Evolutionary conservation across 2,888 invertebrate species (phyloP).

Genomic region (Pseudoips prasinana): DNA sequence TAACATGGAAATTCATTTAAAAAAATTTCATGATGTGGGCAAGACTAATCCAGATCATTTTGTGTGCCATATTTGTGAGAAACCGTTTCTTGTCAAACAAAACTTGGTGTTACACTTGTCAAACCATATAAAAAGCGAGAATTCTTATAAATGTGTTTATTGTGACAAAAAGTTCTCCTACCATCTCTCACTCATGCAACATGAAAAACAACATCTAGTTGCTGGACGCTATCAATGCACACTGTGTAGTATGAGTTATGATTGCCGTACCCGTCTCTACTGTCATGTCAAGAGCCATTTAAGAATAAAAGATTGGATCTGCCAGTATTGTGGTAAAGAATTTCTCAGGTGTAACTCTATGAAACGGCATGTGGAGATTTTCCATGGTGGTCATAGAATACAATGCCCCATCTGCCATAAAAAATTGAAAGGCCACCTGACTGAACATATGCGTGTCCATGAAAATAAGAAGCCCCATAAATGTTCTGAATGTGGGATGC

Average conservation of each 20-base stretch:
- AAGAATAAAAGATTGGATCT: constrained; percentile 88
- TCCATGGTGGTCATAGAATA: constrained; percentile 89
- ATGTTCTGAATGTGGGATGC: constrained; percentile 89
- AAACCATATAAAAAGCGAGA: constrained; percentile 82
- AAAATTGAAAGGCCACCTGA: constrained; percentile 89
- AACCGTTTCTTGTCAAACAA: constrained; percentile 89
- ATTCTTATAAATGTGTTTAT: constrained; percentile 86
- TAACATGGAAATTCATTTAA: constrained; percentile 84
- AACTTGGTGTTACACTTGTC: constrained; percentile 87
- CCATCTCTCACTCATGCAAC: constrained; percentile 77
- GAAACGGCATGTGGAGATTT: constrained; percentile 88
- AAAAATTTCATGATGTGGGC: constrained; percentile 74
- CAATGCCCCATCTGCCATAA: constrained; percentile 92
- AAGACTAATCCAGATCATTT: constrained; percentile 64
- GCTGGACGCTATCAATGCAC: constrained; percentile 87
- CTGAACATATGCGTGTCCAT: constrained; percentile 92
- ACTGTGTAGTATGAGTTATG: constrained; percentile 87
- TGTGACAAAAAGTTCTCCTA: constrained; percentile 60
- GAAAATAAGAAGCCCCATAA: constrained; percentile 88
- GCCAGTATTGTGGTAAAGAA: constrained; percentile 90
- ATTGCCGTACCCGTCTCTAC: constrained; percentile 84
- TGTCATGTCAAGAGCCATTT: constrained; percentile 86
- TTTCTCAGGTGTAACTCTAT: constrained; percentile 89
- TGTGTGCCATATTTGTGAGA: constrained; percentile 88
- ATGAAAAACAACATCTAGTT: constrained; percentile 88